Evolutionary conservation across 37 sponge, comb jelly and placozoan genomes (phyloP).

Genomic region (Axinella damicornis): DNA sequence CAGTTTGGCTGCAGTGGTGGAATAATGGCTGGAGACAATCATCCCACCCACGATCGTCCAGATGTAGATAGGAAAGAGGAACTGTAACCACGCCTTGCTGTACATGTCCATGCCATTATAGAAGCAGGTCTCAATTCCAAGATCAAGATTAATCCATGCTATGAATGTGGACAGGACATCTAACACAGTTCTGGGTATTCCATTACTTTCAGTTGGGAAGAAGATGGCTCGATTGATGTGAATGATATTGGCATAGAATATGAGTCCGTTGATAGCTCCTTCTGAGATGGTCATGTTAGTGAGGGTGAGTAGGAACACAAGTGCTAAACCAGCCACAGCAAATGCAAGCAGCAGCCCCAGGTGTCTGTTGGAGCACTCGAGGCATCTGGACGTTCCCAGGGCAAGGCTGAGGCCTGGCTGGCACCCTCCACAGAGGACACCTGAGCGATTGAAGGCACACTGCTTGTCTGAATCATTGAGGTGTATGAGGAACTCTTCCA

Average conservation of each 20-base stretch:
- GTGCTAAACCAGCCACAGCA: too few relatives aligned
- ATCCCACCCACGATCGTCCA: constrained; percentile 6
- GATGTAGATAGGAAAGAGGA: constrained; percentile 48
- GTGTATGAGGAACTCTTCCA: background rate
- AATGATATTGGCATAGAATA: too few relatives aligned
- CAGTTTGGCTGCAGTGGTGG: constrained; percentile 2
- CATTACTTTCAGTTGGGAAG: background rate
- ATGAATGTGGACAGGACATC: background rate
- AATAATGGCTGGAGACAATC: constrained; percentile 22
- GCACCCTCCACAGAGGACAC: too few relatives aligned
- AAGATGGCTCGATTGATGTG: background rate
- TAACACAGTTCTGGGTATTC: background rate
- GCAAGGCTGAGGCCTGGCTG: background rate
- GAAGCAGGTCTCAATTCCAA: constrained; percentile 47
- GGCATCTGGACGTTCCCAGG: constrained; percentile 1
- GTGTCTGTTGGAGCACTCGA: background rate
- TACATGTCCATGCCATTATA: constrained; percentile 22
- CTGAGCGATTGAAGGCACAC: constrained; percentile 1
- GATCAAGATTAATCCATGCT: constrained; percentile 41
- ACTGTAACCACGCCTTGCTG: constrained; percentile 38
- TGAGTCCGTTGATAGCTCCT: too few relatives aligned
- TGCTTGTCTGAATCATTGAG: background rate
- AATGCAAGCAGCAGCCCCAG: too few relatives aligned
- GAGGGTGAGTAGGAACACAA: too few relatives aligned
- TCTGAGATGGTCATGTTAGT: too few relatives aligned